Conservation (phyloP, 2,888 invertebrate species). For the Cephus pygmeus region DNA sequence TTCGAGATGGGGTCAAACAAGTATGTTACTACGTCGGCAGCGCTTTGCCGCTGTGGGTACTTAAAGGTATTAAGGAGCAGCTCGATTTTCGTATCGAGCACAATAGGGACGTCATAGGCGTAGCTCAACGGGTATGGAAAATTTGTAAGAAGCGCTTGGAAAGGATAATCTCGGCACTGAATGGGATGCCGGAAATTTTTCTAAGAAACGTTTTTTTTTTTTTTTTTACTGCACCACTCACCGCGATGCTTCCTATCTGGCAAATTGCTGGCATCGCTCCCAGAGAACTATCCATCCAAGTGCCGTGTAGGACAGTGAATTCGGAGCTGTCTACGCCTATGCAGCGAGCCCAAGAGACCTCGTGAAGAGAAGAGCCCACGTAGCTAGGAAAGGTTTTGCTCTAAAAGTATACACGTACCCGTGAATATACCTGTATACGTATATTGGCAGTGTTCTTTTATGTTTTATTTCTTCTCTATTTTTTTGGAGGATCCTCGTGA, state of each 20-base stretch:
- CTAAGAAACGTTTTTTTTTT: neutral
- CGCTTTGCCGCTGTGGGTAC: neutral
- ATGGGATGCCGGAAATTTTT: neutral
- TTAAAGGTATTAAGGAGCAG: neutral
- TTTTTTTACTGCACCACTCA: neutral
- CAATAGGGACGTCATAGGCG: neutral
- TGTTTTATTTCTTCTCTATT: neutral
- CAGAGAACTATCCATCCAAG: neutral
- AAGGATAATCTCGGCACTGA: neutral
- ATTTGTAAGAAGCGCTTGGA: neutral
- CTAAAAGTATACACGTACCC: neutral
- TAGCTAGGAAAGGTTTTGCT: neutral
- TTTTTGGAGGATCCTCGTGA: neutral
- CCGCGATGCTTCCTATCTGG: neutral
- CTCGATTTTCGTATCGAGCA: neutral
- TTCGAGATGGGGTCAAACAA: neutral
- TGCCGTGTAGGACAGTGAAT: neutral
- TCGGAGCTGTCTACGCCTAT: neutral
- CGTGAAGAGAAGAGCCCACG: neutral
- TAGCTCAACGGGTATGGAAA: neutral
- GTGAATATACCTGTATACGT: neutral
- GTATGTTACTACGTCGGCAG: neutral
- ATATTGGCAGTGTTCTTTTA: neutral
- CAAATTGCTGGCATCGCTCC: neutral
- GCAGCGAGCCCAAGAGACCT: neutral